Base-by-base conservation (phyloP, 2,888 invertebrate species). In the Napeogenes sylphis region DNA sequence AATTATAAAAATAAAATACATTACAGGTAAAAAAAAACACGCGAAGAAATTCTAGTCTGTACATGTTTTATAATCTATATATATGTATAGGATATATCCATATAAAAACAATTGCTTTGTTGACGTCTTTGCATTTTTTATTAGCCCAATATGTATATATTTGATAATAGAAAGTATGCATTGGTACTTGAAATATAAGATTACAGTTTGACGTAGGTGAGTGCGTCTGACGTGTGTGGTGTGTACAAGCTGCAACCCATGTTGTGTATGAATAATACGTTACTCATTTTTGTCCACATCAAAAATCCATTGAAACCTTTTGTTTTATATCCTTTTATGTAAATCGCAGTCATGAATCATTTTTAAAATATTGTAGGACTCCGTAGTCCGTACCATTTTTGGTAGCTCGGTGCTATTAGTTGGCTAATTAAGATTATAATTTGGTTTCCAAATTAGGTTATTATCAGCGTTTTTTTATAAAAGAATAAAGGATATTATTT, bases 201-300 rank as follows among this genome's bases (percentile, higher is more conserved):
- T 64, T 59, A 58, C 57, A 46, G 60, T 53, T 61, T 67, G 66
- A 68, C 66, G 66, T 66, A 63, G 56, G 56, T 59, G 55, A 58
- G 54, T 58, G 46, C 45, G 56, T 55, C 60, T 70, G 66, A 70
- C 69, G 68, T 42, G 12, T 8, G 42, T 42, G 12, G 12, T 42
- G 12, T 8, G 42, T 42, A 38, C 38, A 38, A 8, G 21, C 21
- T 38, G 8, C 8, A 38, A 38, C 38, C 38, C 8, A 38, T 38
- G 38, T 38, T 38, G 8, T 57, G 56, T 21, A 63, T 65, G 66
- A 64, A 68, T 68, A 69, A 55, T 59, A 59, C 58, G 58, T 68
- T 67, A 65, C 59, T 69, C 66, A 66, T 62, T 63, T 62, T 56
- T 57, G 51, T 14, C 45, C 56, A 59, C 30, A 30, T 30, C 21